phyloP scores from a whole-genome alignment of 2,113 vertebrate species.

The Bubalus kerabau region DNA sequence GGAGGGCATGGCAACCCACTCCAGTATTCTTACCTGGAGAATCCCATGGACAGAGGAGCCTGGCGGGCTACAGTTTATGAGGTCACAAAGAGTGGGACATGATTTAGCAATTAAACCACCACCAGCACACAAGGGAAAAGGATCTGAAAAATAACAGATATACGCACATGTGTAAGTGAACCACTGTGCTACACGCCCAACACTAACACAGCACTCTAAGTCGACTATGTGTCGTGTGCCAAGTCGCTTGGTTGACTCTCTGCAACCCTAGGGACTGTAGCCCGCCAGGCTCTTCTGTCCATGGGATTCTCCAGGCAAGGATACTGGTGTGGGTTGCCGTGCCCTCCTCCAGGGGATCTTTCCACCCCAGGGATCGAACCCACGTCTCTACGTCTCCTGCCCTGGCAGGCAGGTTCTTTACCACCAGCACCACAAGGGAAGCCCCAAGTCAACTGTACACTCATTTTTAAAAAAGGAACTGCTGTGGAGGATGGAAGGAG shows the following conservation, averaged over 20 bases:
- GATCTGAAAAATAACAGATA: rapidly evolving
- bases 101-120: neutral
- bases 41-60: neutral
- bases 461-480: neutral
- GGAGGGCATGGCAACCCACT: neutral
- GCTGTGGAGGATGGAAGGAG: rapidly evolving
- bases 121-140: neutral
- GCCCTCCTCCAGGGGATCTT: neutral
- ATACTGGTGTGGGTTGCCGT: rapidly evolving
- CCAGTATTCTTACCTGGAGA: neutral
- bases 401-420: rapidly evolving
- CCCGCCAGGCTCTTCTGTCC: neutral
- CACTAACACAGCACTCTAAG: rapidly evolving
- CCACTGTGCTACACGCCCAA: rapidly evolving
- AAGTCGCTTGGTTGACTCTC: neutral
- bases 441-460: neutral
- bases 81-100: neutral
- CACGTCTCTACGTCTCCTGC: neutral
- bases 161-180: rapidly evolving
- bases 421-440: neutral
- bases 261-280: rapidly evolving
- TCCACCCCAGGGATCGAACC: rapidly evolving
- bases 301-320: neutral
- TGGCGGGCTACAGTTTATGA: neutral
- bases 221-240: rapidly evolving